Evolutionary conservation across 2,113 vertebrate species (phyloP), one percentile per base, ranked within the genome.

Genomic region (Cottus gobio): DNA sequence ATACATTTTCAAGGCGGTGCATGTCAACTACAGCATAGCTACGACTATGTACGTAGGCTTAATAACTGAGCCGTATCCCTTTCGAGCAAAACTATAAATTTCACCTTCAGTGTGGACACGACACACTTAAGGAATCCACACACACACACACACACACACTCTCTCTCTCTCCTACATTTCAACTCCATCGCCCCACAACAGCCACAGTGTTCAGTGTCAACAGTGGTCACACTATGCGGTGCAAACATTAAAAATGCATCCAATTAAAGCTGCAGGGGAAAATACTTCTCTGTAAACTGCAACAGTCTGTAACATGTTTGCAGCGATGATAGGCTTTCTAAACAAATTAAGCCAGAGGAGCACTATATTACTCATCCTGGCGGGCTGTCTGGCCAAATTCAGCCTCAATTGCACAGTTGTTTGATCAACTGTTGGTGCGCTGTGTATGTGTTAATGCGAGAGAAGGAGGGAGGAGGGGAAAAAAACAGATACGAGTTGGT

Each of bases 241-340:
- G 61, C 69, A 60, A 71, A 69, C 85, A 82, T 85, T 87, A 84
- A 86, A 86, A 87, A 90, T 77, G 86, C 80, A 69, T 87, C 84
- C 80, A 87, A 88, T 89, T 87, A 84, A 85, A 90, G 79, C 83
- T 82, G 73, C 60, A 15, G 84, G 72, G 80, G 75, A 65, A 85
- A 84, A 84, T 52, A 71, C 65, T 78, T 58, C 48, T 48, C 62
- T 64, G 83, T 86, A 80, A 90, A 85, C 80, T 46, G 86, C 75
- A 79, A 89, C 82, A 85, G 87, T 85, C 84, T 87, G 89, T 79
- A 82, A 73, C 87, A 68, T 79, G 89, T 87, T 90, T 85, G 77
- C 81, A 89, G 79, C 75, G 57, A 71, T 80, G 89, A 90, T 81
- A 76, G 74, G 82, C 84, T 87, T 88, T 90, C 87, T 68, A 85